Evolutionary conservation across 2,113 vertebrate genomes (phyloP).

Genomic region (Eulacestoma nigropectus): DNA sequence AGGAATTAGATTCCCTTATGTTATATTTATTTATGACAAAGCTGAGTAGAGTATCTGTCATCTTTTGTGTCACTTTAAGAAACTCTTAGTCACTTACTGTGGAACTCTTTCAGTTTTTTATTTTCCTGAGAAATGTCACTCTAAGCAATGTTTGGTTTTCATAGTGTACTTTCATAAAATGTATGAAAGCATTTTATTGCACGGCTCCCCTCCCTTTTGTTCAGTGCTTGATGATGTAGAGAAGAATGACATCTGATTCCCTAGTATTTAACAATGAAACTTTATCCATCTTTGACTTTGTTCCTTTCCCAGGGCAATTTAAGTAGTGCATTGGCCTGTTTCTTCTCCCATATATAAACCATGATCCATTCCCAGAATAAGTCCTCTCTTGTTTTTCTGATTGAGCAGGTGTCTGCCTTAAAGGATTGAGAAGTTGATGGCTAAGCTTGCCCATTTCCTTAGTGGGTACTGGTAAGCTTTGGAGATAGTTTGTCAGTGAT

Average conservation of each 20-base stretch:
- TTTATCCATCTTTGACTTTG: not conserved
- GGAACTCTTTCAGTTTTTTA: not conserved
- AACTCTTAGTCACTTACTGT: not conserved
- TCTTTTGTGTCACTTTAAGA: not conserved
- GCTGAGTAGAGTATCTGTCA: not conserved
- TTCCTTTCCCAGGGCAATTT: not conserved
- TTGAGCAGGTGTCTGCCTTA: not conserved
- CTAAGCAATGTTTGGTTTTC: not conserved
- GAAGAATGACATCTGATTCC: not conserved
- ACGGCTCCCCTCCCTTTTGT: not conserved
- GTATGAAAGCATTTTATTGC: not conserved
- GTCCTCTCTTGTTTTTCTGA: not conserved
- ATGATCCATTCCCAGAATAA: not conserved
- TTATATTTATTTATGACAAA: not conserved
- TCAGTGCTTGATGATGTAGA: not conserved
- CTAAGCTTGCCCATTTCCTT: not conserved
- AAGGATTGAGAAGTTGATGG: not conserved
- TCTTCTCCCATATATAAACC: accelerated
- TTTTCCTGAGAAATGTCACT: not conserved
- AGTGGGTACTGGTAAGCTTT: not conserved
- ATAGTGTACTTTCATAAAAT: not conserved
- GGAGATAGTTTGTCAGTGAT: not conserved
- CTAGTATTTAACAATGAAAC: not conserved
- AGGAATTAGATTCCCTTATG: not conserved
- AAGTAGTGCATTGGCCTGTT: not conserved